Evolutionary conservation across 2,797 vertebrate genomes (phyloP).

Genomic region (Pelobates cultripes): DNA sequence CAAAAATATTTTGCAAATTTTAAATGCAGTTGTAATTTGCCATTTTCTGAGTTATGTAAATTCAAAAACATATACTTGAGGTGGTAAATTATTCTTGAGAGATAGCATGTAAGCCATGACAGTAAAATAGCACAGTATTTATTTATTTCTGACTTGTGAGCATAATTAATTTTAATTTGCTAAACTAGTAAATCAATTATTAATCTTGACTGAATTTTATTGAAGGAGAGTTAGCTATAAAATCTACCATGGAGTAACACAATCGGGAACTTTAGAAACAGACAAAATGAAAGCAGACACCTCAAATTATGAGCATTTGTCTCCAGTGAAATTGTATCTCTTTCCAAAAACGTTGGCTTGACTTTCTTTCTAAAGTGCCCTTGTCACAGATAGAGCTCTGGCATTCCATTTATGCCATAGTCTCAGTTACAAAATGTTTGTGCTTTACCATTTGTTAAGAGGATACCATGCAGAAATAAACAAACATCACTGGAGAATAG

Average conservation of each 20-base stretch:
- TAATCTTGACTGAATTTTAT: background rate
- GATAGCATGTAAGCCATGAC: too few species aligned
- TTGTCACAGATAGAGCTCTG: conserved; percentile 11
- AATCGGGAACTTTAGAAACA: conserved; percentile 8
- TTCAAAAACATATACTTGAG: too few species aligned
- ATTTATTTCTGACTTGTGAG: too few species aligned
- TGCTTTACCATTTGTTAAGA: conserved; percentile 3
- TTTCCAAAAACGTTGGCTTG: conserved; percentile 21
- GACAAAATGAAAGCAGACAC: conserved; percentile 16
- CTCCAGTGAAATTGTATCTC: conserved; percentile 24
- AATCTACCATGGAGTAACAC: conserved; percentile 16
- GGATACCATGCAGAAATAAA: too few species aligned
- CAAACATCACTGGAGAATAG: too few species aligned
- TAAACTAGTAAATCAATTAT: too few species aligned
- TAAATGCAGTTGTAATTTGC: too few species aligned
- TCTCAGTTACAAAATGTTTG: conserved; percentile 6
- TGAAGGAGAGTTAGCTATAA: background rate
- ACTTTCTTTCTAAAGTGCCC: conserved; percentile 22
- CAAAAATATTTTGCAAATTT: too few species aligned
- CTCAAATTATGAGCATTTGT: conserved; percentile 18
- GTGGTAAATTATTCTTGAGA: too few species aligned
- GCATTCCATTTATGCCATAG: conserved; percentile 4
- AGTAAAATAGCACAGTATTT: too few species aligned
- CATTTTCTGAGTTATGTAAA: too few species aligned
- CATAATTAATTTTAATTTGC: too few species aligned